Base-by-base conservation (phyloP, 1,140 invertebrate genomes). In the Eupristina koningsbergeri region DNA sequence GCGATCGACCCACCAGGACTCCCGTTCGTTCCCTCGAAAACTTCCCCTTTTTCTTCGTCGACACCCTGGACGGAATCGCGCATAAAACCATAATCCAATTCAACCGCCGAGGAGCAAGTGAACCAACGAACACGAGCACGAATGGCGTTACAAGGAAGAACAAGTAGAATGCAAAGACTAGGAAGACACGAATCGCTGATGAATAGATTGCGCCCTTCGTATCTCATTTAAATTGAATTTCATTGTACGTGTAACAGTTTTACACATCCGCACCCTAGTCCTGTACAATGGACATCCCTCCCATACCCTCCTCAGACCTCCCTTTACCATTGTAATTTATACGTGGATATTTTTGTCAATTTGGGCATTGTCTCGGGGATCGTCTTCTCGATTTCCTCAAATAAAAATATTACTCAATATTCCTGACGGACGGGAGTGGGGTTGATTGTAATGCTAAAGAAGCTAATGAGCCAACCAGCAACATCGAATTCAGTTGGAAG, bases 21-120 rank as follows among this genome's bases (percentile, higher is more conserved):
- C n/a, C n/a, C n/a, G n/a, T n/a, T 19, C 41, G 36, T 34, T 58
- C 47, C 75, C 75, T 61, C 29, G 47, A 45, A 19, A 69, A 45
- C 5, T 80, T n/a, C 77, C 77, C 77, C 47, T 69, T 67, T 50
- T 64, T 26, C 39, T 19, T 36, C 7, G 61, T 36, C 7, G 61
- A 80, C 34, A 69, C 77, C 77, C 77, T 80, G 77, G 77, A 63
- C 61, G 77, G 26, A 47, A n/a, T 39, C 41, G 77, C 53, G 34
- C 41, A 50, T 69, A 69, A 80, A 80, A 80, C 63, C 61, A 36
- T 80, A 80, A 80, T 80, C 63, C 77, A 80, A 69, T 47, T 31
- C 41, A 5, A 76, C 29, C 26, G 26, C 5, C n/a, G 26, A 0
- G 9, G 41, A 74, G 19, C 77, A 80, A 80, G 77, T 80, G 77